Conservation (phyloP, 64 coral and sea anemone species). For the Porites australiensis region DNA sequence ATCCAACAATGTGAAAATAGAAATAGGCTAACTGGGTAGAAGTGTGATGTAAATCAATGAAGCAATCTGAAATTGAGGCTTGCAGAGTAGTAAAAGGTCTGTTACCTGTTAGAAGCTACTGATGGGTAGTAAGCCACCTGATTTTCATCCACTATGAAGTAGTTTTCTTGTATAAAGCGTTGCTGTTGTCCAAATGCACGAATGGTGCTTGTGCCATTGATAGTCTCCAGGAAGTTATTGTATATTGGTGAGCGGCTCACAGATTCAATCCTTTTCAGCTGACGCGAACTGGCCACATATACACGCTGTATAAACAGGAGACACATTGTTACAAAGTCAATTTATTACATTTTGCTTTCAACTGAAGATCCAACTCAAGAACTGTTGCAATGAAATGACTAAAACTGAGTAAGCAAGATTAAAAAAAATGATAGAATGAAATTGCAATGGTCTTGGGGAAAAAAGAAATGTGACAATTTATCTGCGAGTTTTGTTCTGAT, state of each 20-base stretch:
- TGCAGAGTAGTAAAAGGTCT: not conserved
- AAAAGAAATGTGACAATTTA: too few relatives aligned
- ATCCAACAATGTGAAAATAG: too few relatives aligned
- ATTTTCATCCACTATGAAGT: constrained; percentile 81
- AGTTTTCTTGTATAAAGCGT: constrained; percentile 72
- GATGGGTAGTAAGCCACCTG: constrained; percentile 82
- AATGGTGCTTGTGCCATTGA: constrained; percentile 86
- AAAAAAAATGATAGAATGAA: too few relatives aligned
- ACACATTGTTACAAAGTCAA: not conserved
- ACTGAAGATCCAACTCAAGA: too few relatives aligned
- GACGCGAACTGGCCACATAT: constrained; percentile 84
- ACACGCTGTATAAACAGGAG: constrained; percentile 58
- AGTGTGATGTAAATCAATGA: too few relatives aligned
- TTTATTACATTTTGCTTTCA: not conserved
- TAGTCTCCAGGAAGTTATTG: constrained; percentile 86
- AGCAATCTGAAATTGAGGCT: too few relatives aligned
- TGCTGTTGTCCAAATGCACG: constrained; percentile 75
- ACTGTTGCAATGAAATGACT: too few relatives aligned
- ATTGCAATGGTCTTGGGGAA: too few relatives aligned
- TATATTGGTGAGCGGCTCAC: constrained; percentile 94
- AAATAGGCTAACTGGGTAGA: too few relatives aligned
- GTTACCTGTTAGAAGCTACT: constrained; percentile 75
- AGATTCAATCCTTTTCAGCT: constrained; percentile 86
- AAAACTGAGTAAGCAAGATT: too few relatives aligned
- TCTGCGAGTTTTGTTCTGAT: too few relatives aligned